Conservation (phyloP, 2,797 vertebrate genomes). For the Lithobates sylvaticus region DNA sequence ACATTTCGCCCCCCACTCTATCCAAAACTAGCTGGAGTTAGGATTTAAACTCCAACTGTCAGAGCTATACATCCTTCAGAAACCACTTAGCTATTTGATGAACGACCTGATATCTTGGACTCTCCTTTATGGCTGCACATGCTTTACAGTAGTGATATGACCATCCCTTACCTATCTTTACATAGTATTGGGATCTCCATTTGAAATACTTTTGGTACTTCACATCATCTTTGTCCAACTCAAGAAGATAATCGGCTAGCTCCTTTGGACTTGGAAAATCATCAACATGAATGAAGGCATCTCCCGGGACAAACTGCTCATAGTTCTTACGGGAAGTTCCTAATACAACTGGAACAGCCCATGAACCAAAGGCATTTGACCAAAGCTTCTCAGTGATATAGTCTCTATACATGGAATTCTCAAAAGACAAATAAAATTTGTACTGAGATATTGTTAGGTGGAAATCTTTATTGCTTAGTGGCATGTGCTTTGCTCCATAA, state of each 20-base stretch:
- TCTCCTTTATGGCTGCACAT: not conserved
- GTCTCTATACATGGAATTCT: slow-evolving; percentile 31
- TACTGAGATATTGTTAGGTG: slow-evolving; percentile 12
- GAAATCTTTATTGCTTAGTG: not conserved
- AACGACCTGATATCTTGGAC: slow-evolving; percentile 1
- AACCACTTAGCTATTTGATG: slow-evolving; percentile 6
- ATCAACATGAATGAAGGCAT: slow-evolving; percentile 34
- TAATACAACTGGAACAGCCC: slow-evolving; percentile 34
- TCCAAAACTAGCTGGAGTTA: too few species aligned
- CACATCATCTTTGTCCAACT: slow-evolving; percentile 34
- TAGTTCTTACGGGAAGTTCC: slow-evolving; percentile 39
- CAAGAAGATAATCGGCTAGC: slow-evolving; percentile 16
- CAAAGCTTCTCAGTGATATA: slow-evolving; percentile 36
- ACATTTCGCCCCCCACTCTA: too few species aligned
- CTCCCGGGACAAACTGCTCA: slow-evolving; percentile 29
- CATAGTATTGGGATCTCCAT: slow-evolving; percentile 14
- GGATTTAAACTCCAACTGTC: not conserved
- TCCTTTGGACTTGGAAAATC: slow-evolving; percentile 30
- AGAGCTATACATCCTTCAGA: not conserved
- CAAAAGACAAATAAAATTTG: slow-evolving; percentile 36
- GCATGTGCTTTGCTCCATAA: slow-evolving; percentile 1
- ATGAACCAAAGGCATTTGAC: slow-evolving; percentile 21
- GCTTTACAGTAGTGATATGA: not conserved
- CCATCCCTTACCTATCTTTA: not conserved
- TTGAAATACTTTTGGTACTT: slow-evolving; percentile 35